phyloP scores from a whole-genome alignment of 2,113 vertebrate species.

The Glareola pratincola region DNA sequence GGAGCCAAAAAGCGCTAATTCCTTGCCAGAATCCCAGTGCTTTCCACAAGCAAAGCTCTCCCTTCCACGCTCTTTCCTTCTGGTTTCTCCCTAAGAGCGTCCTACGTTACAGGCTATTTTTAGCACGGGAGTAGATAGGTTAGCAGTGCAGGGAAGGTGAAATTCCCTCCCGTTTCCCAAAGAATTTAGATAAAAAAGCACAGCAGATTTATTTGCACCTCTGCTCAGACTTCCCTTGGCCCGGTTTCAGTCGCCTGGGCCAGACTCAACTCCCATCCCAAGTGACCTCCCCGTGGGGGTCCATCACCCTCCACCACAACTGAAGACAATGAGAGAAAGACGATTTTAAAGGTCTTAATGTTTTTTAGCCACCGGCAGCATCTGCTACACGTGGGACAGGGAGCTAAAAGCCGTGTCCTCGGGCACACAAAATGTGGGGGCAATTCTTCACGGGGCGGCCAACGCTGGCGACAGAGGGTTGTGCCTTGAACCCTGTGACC shows the following conservation, averaged over 20 bases:
- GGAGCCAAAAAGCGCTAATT: neutral
- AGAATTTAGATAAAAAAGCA: neutral
- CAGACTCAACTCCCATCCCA: neutral
- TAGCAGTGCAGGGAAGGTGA: conserved; percentile 16
- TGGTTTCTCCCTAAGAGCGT: neutral
- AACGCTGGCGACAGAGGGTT: too few species aligned
- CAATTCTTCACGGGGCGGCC: neutral
- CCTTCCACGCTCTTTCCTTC: neutral
- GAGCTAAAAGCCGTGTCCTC: neutral
- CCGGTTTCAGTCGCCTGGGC: neutral
- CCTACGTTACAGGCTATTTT: conserved; percentile 61
- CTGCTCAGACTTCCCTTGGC: neutral
- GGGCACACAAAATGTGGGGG: neutral
- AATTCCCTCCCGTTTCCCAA: neutral
- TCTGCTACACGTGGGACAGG: neutral
- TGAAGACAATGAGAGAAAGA: neutral
- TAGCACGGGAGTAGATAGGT: neutral
- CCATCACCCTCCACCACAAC: neutral
- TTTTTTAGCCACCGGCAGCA: neutral
- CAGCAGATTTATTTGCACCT: neutral
- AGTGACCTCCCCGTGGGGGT: neutral
- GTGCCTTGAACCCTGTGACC: neutral
- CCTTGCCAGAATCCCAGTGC: neutral
- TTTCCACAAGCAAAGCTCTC: neutral
- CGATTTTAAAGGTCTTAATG: neutral